A percentile compares a stretch with the other conserved stretches of the same genome.
phyloP scores from a whole-genome alignment of 2,113 vertebrate genomes.

The Aphelocoma coerulescens region DNA sequence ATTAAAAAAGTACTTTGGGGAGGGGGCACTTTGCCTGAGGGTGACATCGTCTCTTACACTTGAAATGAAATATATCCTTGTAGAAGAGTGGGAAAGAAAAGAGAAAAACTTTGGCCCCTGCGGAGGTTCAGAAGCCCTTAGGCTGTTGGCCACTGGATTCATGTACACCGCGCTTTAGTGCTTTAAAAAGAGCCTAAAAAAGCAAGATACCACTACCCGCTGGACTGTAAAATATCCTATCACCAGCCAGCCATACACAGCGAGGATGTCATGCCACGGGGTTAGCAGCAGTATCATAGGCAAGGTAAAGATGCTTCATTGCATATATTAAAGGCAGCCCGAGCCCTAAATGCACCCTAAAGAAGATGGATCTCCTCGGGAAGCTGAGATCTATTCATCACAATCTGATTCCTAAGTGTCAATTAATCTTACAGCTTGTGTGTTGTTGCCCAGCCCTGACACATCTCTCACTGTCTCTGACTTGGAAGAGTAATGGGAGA shows the following conservation, averaged over 20 bases:
- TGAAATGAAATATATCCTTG: neutral
- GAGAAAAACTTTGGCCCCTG: constrained; percentile 35
- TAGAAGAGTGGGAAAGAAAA: neutral
- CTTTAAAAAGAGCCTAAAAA: constrained; percentile 35
- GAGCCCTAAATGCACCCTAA: constrained; percentile 39
- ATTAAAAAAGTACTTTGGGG: constrained; percentile 34
- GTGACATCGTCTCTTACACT: constrained; percentile 36
- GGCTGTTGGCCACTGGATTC: constrained; percentile 30
- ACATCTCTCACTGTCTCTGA: constrained; percentile 31
- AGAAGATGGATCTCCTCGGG: constrained; percentile 23
- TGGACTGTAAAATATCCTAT: constrained; percentile 30
- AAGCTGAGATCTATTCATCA: constrained; percentile 25
- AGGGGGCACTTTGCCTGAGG: constrained; percentile 48
- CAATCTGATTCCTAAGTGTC: constrained; percentile 33
- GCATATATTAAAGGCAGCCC: constrained; percentile 56
- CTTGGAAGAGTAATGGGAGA: constrained; percentile 16
- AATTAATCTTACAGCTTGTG: constrained; percentile 18
- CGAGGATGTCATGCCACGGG: constrained; percentile 10
- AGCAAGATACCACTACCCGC: neutral
- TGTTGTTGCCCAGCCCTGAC: constrained; percentile 26
- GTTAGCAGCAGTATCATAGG: constrained; percentile 23
- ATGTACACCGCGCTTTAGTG: neutral
- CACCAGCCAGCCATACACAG: constrained; percentile 15
- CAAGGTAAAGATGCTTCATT: constrained; percentile 58
- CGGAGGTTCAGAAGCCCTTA: constrained; percentile 19